Percentiles rank a stretch among this genome's conserved stretches.
Evolutionary conservation across 2,113 vertebrate genomes (phyloP).

Genomic region (Natator depressus): DNA sequence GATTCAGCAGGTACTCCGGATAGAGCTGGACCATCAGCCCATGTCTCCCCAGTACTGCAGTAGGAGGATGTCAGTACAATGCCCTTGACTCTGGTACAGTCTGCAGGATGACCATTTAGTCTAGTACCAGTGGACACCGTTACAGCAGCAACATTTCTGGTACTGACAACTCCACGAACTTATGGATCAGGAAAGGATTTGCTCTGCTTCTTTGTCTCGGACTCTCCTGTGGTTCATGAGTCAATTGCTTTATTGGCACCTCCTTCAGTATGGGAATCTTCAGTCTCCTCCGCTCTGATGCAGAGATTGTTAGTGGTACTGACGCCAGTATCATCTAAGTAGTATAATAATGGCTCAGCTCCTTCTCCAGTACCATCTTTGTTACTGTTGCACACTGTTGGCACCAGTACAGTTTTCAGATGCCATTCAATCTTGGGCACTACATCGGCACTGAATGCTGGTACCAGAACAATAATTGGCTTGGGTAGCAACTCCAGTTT

Average conservation of each 20-base stretch:
- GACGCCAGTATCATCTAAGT: not conserved
- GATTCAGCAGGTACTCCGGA: not conserved
- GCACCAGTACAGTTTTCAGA: not conserved
- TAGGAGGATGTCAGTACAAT: not conserved
- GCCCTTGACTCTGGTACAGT: not conserved
- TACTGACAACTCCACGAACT: not conserved
- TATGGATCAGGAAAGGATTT: not conserved
- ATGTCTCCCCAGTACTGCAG: not conserved
- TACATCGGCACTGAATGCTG: not conserved
- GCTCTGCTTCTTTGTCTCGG: not conserved
- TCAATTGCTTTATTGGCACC: not conserved
- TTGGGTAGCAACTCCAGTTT: not conserved
- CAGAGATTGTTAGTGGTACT: not conserved
- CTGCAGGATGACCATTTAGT: not conserved
- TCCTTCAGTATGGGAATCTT: not conserved
- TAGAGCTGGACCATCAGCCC: not conserved
- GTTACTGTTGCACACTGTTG: not conserved
- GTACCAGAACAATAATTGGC: not conserved
- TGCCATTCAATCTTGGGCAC: not conserved
- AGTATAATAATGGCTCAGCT: not conserved
- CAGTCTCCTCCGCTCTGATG: not conserved
- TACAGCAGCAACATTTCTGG: not conserved
- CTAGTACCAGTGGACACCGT: not conserved
- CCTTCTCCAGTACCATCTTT: not conserved
- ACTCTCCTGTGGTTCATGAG: not conserved